Evolutionary conservation across 2,113 vertebrate species (phyloP).

Genomic region (Zingel zingel): DNA sequence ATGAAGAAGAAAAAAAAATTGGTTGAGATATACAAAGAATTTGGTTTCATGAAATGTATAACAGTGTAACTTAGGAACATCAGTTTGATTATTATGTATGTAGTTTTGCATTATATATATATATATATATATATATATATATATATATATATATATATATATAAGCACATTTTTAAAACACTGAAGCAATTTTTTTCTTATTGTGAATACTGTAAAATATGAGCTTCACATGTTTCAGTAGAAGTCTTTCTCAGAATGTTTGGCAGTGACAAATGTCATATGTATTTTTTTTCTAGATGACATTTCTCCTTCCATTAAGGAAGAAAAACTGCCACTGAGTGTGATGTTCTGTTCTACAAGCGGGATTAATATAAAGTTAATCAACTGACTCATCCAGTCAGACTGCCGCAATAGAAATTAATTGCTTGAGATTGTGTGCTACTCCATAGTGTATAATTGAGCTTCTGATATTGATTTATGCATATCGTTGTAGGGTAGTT

Average conservation of each 20-base stretch:
- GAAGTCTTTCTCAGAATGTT: not conserved
- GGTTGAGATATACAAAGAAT: too few species aligned
- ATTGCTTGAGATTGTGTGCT: conserved; percentile 66
- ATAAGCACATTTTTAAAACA: too few species aligned
- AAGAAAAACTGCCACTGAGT: conserved; percentile 8
- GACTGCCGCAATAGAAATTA: conserved; percentile 60
- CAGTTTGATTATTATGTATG: too few species aligned
- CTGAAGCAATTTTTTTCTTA: too few species aligned
- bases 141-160: too few species aligned
- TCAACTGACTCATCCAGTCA: conserved; percentile 58
- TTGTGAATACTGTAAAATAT: not conserved
- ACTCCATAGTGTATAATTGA: conserved; percentile 59
- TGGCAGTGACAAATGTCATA: conserved; percentile 1
- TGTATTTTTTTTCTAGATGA: not conserved
- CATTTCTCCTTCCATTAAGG: conserved; percentile 17
- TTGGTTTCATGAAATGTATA: too few species aligned
- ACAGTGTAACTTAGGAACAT: too few species aligned
- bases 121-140: too few species aligned
- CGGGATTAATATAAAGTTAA: conserved; percentile 63
- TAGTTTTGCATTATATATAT: too few species aligned
- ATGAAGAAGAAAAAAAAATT: too few species aligned
- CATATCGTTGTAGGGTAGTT: conserved; percentile 35
- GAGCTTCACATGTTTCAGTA: conserved; percentile 1
- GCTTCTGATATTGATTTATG: conserved; percentile 67
- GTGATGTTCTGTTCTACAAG: conserved; percentile 33